These are phyloP conservation scores for Trichopoda pennipes DNA, from an alignment of 2,888 invertebrate species.

Conservation along the genomic window DNA sequence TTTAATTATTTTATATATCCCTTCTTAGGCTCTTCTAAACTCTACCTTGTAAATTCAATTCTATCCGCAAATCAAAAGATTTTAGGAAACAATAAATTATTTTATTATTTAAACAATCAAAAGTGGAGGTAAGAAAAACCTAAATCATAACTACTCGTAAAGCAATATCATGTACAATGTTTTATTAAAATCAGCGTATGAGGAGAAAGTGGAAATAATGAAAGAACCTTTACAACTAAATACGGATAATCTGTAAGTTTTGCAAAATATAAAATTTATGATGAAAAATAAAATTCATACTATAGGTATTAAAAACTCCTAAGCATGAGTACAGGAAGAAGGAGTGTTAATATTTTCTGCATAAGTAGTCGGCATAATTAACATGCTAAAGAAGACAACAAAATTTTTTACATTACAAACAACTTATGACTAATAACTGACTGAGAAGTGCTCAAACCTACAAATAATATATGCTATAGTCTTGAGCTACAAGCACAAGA, in stretches of 20 bases:
- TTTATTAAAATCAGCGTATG: background rate
- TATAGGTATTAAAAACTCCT: constrained; percentile 33
- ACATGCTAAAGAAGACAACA: no score
- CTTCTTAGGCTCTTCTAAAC: background rate
- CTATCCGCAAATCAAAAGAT: constrained; percentile 60
- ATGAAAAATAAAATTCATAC: constrained; percentile 40
- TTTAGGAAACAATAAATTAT: constrained; percentile 59
- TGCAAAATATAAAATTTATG: constrained; percentile 58
- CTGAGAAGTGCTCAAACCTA: no score
- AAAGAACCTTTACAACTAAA: constrained; percentile 78
- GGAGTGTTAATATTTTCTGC: background rate
- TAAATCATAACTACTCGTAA: constrained; percentile 2
- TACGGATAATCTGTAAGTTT: constrained; percentile 79
- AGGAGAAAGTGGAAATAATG: constrained; percentile 11
- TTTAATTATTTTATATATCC: background rate
- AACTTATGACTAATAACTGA: no score
- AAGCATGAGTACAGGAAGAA: background rate
- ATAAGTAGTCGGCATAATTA: no score
- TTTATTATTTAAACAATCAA: constrained; percentile 61
- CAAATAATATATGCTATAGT: no score
- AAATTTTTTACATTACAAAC: no score
- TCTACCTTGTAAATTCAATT: constrained; percentile 17
- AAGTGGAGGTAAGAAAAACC: background rate
- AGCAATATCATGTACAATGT: constrained; percentile 35
- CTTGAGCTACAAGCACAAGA: no score